These are phyloP conservation scores for Xenopus borealis DNA, from an alignment of 2,113 vertebrate genomes.

Conservation along the genomic window DNA sequence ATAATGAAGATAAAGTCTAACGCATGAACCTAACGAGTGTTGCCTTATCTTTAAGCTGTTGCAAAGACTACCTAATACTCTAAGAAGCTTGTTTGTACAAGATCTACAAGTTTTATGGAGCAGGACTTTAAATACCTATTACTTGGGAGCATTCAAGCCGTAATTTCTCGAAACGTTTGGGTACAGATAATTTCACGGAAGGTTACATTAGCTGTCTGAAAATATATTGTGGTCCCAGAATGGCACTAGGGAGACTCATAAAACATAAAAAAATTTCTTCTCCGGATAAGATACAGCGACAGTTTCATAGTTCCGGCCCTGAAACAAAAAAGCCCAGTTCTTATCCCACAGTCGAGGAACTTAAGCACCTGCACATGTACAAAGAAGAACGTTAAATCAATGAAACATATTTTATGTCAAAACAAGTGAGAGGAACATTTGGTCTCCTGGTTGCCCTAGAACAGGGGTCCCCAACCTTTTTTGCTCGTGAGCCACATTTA, in stretches of 20 bases:
- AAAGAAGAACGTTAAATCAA: slow-evolving; percentile 3
- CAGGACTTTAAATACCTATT: slow-evolving; percentile 63
- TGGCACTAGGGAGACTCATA: slow-evolving; percentile 56
- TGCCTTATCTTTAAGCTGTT: slow-evolving; percentile 64
- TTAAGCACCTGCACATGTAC: neutral
- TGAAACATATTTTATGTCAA: too few species aligned
- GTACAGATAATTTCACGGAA: slow-evolving; percentile 61
- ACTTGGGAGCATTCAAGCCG: slow-evolving; percentile 60
- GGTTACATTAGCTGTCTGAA: slow-evolving; percentile 55
- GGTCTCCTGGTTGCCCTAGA: too few species aligned
- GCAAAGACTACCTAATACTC: slow-evolving; percentile 58
- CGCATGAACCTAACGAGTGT: slow-evolving; percentile 71
- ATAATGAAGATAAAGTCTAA: slow-evolving; percentile 74
- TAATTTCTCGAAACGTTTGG: slow-evolving; percentile 64
- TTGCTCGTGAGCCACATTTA: too few species aligned
- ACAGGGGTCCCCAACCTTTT: too few species aligned
- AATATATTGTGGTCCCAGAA: slow-evolving; percentile 55
- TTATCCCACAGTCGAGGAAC: slow-evolving; percentile 1
- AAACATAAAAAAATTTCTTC: slow-evolving; percentile 54
- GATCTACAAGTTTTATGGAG: neutral
- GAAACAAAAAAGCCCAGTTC: slow-evolving; percentile 17
- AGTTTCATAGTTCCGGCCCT: neutral
- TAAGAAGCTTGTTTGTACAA: slow-evolving; percentile 43
- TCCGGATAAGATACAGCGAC: slow-evolving; percentile 14
- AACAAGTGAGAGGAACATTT: too few species aligned